Evolutionary conservation across 2,888 invertebrate species (phyloP), one percentile per base, ranked within the genome.

Genomic region (Ectemnius continuus): DNA sequence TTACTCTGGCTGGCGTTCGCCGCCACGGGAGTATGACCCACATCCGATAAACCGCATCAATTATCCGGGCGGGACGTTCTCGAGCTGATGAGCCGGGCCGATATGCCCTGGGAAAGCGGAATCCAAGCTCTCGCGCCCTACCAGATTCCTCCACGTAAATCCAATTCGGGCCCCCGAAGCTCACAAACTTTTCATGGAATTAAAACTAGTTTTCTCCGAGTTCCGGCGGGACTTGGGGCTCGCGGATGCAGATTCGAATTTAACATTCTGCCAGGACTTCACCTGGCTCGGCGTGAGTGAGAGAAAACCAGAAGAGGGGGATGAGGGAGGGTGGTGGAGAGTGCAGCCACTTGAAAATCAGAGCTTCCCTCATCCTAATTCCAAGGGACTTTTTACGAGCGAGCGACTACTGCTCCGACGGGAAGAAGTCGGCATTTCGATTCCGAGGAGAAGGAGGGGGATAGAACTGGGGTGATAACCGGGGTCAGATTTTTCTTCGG

Each of bases 41-140:
- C 80, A 36, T 80, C 81, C 71, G 81, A 62, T 64, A 69, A 78
- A 71, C 74, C 69, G 45, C 77, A 74, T 82, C 82, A 68, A 75
- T 80, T 80, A 81, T 72, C 47, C 70, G 69, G 18, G 64, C 61
- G n/a, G 68, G 23, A 62, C 60, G 60, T 75, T 75, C 70, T 81
- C 73, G 71, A 73, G 70, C 67, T 56, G 47, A 70, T 63, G 72
- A 61, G 56, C 65, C 36, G 56, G 48, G 58, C 65, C 59, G 63
- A 63, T 56, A 70, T 63, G 36, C 69, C 63, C n/a, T 18, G 26
- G 11, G 13, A 60, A 59, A 67, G 47, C 14, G 13, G 47, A 36
- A 18, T 23, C 61, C 48, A 11, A 23, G 65, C 61, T 36, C 26
- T 36, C 26, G 26, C 16, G 8, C 57, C 23, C 2, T 23, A 26